Percentiles rank a stretch among this genome's conserved stretches.
Evolutionary conservation across 2,113 vertebrate species (phyloP).

Genomic region (Empidonax alnorum): DNA sequence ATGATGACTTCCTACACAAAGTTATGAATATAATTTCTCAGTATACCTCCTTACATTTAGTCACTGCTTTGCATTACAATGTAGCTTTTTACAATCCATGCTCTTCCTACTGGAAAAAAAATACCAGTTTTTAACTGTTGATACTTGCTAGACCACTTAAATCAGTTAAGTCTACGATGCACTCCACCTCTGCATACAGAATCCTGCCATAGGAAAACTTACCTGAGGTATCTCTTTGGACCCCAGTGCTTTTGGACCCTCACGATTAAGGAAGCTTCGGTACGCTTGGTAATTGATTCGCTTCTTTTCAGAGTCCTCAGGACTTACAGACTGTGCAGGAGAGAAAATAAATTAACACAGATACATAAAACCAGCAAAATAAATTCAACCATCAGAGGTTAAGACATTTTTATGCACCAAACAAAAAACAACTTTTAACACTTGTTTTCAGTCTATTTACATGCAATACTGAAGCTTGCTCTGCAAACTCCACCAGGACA

Average conservation of each 20-base stretch:
- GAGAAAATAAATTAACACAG: not conserved
- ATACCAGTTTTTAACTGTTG: not conserved
- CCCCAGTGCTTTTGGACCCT: slow-evolving; percentile 94
- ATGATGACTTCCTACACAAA: not conserved
- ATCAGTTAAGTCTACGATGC: not conserved
- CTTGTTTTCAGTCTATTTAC: not conserved
- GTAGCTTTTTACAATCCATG: not conserved
- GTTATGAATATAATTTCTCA: not conserved
- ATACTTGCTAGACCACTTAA: not conserved
- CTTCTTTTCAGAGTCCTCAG: slow-evolving; percentile 91
- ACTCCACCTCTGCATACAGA: rapidly evolving
- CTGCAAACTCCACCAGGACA: not conserved
- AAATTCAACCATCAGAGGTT: not conserved
- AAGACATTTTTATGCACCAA: not conserved
- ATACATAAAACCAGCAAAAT: not conserved
- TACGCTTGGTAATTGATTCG: slow-evolving; percentile 86
- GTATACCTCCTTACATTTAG: not conserved
- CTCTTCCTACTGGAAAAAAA: not conserved
- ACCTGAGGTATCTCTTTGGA: slow-evolving; percentile 95
- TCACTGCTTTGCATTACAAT: not conserved
- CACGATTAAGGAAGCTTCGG: slow-evolving; percentile 92
- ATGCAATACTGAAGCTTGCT: not conserved
- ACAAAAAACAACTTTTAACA: not conserved
- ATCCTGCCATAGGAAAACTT: not conserved
- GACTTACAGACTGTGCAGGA: slow-evolving; percentile 79